Base-by-base conservation (phyloP, 2,888 invertebrate genomes). In the Crematogaster levior region DNA sequence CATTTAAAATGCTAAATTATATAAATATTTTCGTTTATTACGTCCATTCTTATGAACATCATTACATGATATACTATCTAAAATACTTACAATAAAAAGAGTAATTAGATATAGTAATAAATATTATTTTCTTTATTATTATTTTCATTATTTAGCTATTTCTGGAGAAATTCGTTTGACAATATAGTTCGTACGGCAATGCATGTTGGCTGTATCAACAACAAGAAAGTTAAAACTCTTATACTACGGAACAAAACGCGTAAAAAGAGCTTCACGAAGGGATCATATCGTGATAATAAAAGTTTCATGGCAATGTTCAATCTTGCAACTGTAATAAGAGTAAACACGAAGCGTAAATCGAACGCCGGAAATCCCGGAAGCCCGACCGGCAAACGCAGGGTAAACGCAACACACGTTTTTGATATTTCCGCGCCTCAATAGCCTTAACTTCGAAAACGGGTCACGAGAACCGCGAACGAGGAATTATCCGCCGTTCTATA, bases 401-500 rank as follows among this genome's bases (percentile, higher is more conserved):
- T 79, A 70, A 70, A 79, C 56, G 56, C 56, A 56, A 70, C 43
- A 56, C 70, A 79, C 30, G 56, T 77, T 79, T 56, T 43, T 70
- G 70, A 79, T 79, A 79, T 79, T 79, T 70, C 21, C 70, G 12
- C 68, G 37, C 56, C 34, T 70, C 86, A 68, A 86, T 85, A 87
- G 85, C 79, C 83, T 85, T 81, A 88, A 81, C 83, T 83, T 63
- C 46, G 72, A 73, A 87, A 88, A 68, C 82, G 83, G 88, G 86
- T 84, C 86, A 74, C 65, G 65, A 68, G 58, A 84, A 70, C 77
- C 84, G 88, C 80, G 80, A 83, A 83, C 84, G 81, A 86, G 84
- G 84, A 88, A 86, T 86, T 87, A 88, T 83, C 84, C 77, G 81
- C 65, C 82, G 82, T 84, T 84, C 82, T 81, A 88, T 86, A 86